These are phyloP conservation scores for Forbesichthys agassizii DNA, from an alignment of 2,113 vertebrate species.

Conservation along the genomic window DNA sequence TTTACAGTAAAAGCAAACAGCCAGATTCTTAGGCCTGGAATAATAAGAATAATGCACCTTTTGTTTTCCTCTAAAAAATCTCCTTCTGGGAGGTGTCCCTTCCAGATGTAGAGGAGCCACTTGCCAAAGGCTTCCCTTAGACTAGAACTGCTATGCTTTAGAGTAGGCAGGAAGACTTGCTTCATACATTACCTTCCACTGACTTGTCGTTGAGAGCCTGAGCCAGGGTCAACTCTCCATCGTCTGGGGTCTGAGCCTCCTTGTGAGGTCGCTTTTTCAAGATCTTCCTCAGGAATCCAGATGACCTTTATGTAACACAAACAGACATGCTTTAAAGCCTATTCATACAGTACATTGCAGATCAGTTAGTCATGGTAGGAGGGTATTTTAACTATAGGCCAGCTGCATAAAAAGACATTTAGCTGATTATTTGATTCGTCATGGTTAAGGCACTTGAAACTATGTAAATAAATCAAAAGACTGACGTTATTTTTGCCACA, in stretches of 20 bases:
- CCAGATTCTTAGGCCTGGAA: conserved; percentile 11
- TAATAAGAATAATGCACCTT: conserved; percentile 41
- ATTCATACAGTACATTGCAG: neutral
- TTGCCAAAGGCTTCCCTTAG: neutral
- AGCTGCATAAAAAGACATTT: neutral
- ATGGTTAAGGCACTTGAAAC: too few relatives aligned
- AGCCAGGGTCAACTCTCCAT: conserved; percentile 67
- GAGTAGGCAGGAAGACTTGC: neutral
- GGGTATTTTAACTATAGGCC: neutral
- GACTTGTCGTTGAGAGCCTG: conserved; percentile 60
- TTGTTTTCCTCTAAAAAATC: conserved; percentile 43
- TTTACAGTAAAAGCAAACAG: conserved; percentile 59
- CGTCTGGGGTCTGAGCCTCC: conserved; percentile 78
- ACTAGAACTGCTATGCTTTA: neutral
- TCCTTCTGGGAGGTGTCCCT: conserved; percentile 8
- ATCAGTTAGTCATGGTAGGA: neutral
- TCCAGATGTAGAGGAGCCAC: neutral
- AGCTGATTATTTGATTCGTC: neutral
- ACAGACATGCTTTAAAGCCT: neutral
- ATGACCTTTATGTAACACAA: conserved; percentile 51
- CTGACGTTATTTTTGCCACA: neutral
- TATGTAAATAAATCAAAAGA: neutral
- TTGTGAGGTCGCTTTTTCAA: conserved; percentile 78
- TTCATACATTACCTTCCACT: conserved; percentile 59
- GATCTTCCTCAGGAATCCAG: conserved; percentile 80